Percentiles rank a stretch among this genome's conserved stretches.
Conservation (phyloP, 1,140 invertebrate species). For the Adelges cooleyi region DNA sequence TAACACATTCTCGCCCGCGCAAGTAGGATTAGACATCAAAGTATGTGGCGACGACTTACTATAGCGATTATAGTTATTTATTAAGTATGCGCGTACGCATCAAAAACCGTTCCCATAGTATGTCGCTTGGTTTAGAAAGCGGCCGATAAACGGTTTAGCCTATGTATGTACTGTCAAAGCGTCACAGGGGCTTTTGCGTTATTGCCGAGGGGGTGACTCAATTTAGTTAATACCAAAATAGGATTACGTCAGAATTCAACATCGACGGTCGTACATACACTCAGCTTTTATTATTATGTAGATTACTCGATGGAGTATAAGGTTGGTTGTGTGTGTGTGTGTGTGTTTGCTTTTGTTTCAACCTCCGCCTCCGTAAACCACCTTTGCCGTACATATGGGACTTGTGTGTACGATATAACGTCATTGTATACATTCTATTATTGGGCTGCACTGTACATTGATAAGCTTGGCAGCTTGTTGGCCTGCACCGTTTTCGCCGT, state of each 20-base stretch:
- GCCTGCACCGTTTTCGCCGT: no score
- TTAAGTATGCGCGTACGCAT: no score
- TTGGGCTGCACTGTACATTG: neutral
- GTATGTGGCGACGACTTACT: no score
- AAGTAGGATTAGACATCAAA: no score
- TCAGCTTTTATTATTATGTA: constrained; percentile 1
- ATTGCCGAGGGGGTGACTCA: neutral
- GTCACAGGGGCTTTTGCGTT: neutral
- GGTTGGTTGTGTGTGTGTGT: neutral
- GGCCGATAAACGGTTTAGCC: neutral
- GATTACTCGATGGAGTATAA: neutral
- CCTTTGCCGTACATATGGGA: neutral
- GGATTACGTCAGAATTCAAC: constrained; percentile 23
- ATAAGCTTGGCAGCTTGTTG: no score
- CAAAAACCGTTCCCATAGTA: neutral
- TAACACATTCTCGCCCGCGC: no score
- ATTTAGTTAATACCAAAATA: constrained; percentile 27
- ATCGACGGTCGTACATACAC: neutral
- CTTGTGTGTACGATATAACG: neutral
- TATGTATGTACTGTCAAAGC: no score
- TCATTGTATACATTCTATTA: constrained; percentile 9
- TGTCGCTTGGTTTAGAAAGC: neutral
- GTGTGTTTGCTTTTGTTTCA: constrained; percentile 15
- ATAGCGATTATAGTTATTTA: no score
- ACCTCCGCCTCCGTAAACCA: neutral